Evolutionary conservation across 2,113 vertebrate genomes (phyloP).

Genomic region (Perca schrenkii): DNA sequence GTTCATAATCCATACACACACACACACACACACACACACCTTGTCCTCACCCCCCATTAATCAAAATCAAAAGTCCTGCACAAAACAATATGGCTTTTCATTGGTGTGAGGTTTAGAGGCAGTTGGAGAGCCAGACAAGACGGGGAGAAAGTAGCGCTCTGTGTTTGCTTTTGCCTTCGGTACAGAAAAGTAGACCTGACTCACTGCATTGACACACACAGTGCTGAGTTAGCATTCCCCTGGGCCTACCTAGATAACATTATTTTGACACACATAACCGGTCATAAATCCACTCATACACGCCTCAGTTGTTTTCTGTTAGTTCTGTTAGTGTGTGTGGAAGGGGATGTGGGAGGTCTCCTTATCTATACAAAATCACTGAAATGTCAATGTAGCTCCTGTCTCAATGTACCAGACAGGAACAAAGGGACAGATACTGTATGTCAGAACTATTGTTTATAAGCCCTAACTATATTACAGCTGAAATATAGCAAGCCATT

Average conservation of each 20-base stretch:
- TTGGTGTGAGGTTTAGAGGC: conserved; percentile 16
- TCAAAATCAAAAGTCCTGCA: conserved; percentile 43
- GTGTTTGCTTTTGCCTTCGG: conserved; percentile 20
- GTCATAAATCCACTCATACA: not conserved
- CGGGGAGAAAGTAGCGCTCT: conserved; percentile 2
- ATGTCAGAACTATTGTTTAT: not conserved
- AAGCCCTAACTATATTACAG: not conserved
- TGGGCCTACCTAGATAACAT: conserved; percentile 8
- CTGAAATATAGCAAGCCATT: not conserved
- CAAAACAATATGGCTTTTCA: conserved; percentile 35
- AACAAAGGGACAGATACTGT: not conserved
- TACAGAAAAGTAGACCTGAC: conserved; percentile 9
- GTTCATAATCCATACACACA: conserved; percentile 55
- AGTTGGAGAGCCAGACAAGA: conserved; percentile 31
- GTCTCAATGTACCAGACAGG: not conserved
- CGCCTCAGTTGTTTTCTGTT: not conserved
- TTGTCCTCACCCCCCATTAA: conserved; percentile 42
- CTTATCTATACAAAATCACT: conserved; percentile 2
- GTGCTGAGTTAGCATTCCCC: conserved; percentile 31
- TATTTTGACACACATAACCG: conserved; percentile 27
- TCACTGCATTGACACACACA: conserved; percentile 8
- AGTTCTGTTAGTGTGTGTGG: not conserved
- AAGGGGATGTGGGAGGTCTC: not conserved
- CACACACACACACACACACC: conserved; percentile 27
- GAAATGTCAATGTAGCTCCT: not conserved